Base-by-base conservation (phyloP, 2,888 invertebrate species). In the Hirtodrosophila duncani region DNA sequence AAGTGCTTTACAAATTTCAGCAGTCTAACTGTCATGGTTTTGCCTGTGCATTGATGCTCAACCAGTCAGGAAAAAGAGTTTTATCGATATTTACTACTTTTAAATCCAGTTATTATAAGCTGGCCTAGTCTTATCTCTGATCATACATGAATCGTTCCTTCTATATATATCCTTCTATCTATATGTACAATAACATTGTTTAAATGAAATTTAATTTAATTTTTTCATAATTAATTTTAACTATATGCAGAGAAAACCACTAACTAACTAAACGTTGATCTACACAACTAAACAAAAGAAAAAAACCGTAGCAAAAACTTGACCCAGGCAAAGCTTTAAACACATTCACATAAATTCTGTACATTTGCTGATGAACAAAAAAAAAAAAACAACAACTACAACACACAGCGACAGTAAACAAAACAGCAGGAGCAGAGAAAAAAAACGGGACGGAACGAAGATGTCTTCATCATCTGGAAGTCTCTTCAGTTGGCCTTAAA, bases 381-480 rank as follows among this genome's bases (percentile, higher is more conserved):
- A 14, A 5, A 49, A 48, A 38, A 46, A 37, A 56, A 33, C 26
- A 11, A 41, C 21, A 29, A 39, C 11, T 21, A 34, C 30, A 29
- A 29, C 21, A 38, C 10, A 7, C 45, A 39, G 21, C 27, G 39
- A 18, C 37, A 50, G 31, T 30, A 18, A 26, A 23, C 13, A 39
- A 29, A 42, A 30, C 30, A 21, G 31, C 13, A 16, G 11, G 33
- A 46, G 33, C 24, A 48, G 31, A 18, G 29, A 18, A 37, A 38
- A 58, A 61, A 64, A 74, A 69, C 72, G 57, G 57, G 63, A n/a
- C n/a, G n/a, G n/a, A n/a, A n/a, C n/a, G n/a, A 77, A 80, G 80
- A 80, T 80, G 79, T 80, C 79, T 80, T 80, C 79, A 80, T 80
- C 78, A 70, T 58, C 52, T 61, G 55, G 21, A 34, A 34, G 34